A percentile compares a stretch with the other conserved stretches of the same genome.
phyloP scores from a whole-genome alignment of 2,113 vertebrate species.

The Isurus oxyrinchus region DNA sequence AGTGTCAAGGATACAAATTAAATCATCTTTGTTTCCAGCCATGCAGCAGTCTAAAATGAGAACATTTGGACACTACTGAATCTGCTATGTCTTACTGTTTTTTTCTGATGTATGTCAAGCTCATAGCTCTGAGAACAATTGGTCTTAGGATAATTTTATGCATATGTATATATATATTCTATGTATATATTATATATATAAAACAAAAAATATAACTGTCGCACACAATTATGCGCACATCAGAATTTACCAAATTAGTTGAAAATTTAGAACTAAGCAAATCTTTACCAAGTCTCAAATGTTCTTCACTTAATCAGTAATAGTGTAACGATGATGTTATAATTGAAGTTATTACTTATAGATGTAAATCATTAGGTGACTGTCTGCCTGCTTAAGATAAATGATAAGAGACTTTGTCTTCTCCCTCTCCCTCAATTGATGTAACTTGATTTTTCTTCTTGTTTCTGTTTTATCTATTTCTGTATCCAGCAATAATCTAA shows the following conservation, averaged over 20 bases:
- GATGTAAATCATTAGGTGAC: background rate
- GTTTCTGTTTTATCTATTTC: background rate
- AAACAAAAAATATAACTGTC: background rate
- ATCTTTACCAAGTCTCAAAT: conserved; percentile 4
- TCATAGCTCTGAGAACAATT: background rate
- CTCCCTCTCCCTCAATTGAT: background rate
- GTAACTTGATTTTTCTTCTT: background rate
- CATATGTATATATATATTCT: too few relatives aligned
- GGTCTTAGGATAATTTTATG: background rate
- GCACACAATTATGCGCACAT: background rate
- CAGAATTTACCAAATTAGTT: background rate
- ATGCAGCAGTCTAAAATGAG: conserved; percentile 34
- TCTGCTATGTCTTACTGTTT: background rate
- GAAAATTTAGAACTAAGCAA: background rate
- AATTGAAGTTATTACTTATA: background rate
- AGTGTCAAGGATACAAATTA: conserved; percentile 36
- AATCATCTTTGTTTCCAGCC: conserved; percentile 35
- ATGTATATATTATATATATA: too few relatives aligned
- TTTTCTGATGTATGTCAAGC: conserved; percentile 7
- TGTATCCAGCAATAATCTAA: background rate
- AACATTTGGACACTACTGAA: conserved; percentile 21
- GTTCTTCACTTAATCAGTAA: background rate
- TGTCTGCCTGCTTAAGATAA: background rate
- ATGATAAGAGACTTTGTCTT: background rate
- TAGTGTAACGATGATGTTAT: background rate